Conservation (phyloP, 2,113 vertebrate species). For the Pygoscelis antarcticus region DNA sequence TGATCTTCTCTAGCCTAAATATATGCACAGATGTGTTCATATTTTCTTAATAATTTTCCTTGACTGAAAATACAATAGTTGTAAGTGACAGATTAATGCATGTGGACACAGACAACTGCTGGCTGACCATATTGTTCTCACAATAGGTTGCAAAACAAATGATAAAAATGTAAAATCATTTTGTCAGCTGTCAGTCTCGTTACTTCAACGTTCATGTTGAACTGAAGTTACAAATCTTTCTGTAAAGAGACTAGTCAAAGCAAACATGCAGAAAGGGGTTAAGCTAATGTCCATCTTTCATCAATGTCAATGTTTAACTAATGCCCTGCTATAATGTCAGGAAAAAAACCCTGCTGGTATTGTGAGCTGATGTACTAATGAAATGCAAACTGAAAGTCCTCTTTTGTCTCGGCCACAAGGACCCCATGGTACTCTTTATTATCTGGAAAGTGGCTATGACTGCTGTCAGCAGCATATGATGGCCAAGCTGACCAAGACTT, state of each 20-base stretch:
- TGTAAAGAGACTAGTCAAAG: neutral
- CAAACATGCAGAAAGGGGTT: neutral
- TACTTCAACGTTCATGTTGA: neutral
- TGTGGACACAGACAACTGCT: neutral
- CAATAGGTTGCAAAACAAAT: neutral
- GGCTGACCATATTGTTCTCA: neutral
- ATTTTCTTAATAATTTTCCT: neutral
- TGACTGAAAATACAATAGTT: neutral
- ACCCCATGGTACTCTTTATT: neutral
- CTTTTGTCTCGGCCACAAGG: neutral
- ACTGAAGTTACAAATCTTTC: neutral
- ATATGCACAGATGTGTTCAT: neutral
- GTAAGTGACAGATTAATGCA: neutral
- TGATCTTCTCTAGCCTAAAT: neutral
- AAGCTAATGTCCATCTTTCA: neutral
- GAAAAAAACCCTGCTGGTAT: neutral
- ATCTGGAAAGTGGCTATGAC: neutral
- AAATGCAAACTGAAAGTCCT: neutral
- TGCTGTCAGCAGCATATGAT: neutral
- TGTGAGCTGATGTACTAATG: neutral
- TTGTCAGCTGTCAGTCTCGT: neutral
- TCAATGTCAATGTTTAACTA: neutral
- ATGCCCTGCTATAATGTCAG: rapidly evolving
- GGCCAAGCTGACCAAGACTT: neutral
- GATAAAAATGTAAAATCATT: neutral